Percentiles rank a stretch among this genome's conserved stretches.
Conservation (phyloP, 2,888 invertebrate genomes). For the Nomada hirtipes region DNA sequence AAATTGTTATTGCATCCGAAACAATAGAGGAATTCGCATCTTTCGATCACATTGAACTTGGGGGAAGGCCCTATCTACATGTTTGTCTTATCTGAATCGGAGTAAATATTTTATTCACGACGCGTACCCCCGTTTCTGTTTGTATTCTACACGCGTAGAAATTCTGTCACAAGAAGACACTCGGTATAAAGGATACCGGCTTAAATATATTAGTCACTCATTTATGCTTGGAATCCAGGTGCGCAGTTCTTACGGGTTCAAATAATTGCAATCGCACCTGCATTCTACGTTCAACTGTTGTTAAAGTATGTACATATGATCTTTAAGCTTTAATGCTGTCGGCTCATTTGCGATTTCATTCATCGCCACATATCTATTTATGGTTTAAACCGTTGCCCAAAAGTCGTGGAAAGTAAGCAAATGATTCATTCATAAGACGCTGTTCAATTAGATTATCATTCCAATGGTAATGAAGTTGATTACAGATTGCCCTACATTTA, state of each 20-base stretch:
- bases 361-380: neutral
- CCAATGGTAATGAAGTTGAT: conserved; percentile 28
- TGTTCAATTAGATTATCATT: conserved; percentile 8
- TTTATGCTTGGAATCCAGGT: conserved; percentile 24
- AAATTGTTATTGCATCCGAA: neutral
- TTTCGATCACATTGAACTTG: conserved; percentile 55
- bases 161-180: conserved; percentile 42
- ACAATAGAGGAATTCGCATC: neutral
- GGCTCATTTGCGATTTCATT: neutral
- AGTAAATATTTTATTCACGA: conserved; percentile 43
- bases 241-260: neutral
- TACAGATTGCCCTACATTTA: conserved; percentile 46
- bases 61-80: conserved; percentile 39
- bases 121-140: conserved; percentile 21
- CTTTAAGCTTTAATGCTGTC: no score
- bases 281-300: neutral
- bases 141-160: conserved; percentile 48
- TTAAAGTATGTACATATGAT: no score
- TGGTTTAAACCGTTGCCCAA: no score
- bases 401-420: neutral
- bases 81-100: conserved; percentile 24
- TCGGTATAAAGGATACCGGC: conserved; percentile 18
- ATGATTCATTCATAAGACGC: neutral
- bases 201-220: conserved; percentile 48
- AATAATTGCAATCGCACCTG: neutral